Evolutionary conservation across 2,113 vertebrate species (phyloP).

Genomic region (Cinclus mexicanus): DNA sequence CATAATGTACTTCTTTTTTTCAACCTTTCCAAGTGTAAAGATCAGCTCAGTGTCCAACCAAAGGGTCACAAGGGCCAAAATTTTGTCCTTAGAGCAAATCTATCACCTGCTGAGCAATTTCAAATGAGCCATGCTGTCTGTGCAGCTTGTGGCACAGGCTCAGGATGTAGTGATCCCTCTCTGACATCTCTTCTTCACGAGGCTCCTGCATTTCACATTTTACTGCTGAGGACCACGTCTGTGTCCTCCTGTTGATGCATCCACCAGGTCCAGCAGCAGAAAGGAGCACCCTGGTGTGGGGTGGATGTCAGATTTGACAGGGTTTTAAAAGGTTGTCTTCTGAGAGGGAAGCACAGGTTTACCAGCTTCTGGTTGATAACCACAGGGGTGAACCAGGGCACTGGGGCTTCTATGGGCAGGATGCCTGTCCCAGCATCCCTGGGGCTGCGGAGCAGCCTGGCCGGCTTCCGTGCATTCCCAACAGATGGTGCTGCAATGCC

Average conservation of each 20-base stretch:
- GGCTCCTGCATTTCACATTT: background rate
- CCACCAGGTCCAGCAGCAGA: background rate
- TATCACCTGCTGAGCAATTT: background rate
- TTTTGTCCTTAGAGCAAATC: background rate
- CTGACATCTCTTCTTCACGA: background rate
- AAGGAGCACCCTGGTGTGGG: background rate
- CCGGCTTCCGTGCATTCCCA: background rate
- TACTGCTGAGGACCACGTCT: background rate
- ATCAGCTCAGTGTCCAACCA: background rate
- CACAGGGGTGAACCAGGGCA: fast-evolving
- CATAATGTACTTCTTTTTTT: background rate
- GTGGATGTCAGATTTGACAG: no score
- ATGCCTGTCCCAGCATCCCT: background rate
- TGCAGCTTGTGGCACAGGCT: background rate
- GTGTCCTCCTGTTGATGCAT: background rate
- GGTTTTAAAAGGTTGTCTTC: background rate
- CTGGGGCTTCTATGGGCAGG: fast-evolving
- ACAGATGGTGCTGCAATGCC: slow-evolving; percentile 45
- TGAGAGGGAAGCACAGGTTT: fast-evolving
- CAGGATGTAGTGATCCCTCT: fast-evolving
- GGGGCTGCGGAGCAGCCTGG: background rate
- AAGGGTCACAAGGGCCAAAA: background rate
- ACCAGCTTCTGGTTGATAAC: background rate
- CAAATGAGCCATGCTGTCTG: background rate
- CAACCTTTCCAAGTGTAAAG: background rate